phyloP scores from a whole-genome alignment of 2,888 invertebrate genomes.

The Physocephala rufipes region DNA sequence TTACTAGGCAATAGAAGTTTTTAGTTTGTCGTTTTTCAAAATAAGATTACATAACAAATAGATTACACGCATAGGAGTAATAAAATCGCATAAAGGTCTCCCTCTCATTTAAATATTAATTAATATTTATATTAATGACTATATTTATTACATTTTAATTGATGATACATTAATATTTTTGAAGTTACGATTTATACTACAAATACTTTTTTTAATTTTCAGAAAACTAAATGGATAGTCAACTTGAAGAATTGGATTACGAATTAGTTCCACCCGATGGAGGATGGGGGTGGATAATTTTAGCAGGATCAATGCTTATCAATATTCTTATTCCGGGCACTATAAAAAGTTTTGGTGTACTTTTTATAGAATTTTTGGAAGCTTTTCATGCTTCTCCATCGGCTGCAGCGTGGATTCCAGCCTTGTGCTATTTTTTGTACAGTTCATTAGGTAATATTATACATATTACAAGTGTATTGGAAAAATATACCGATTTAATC shows the following conservation, averaged over 20 bases:
- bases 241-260: slow-evolving; percentile 68
- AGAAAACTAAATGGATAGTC: slow-evolving; percentile 55
- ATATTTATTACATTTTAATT: no score
- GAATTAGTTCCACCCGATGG: slow-evolving; percentile 84
- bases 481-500: slow-evolving; percentile 23
- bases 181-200: no score
- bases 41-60: no score
- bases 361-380: slow-evolving; percentile 83
- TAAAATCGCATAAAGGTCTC: no score
- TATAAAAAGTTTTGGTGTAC: slow-evolving; percentile 87
- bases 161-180: no score
- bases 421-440: slow-evolving; percentile 86
- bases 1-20: no score
- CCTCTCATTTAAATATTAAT: no score
- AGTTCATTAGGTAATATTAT: slow-evolving; percentile 86
- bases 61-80: no score
- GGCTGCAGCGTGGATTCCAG: slow-evolving; percentile 85
- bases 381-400: slow-evolving; percentile 79
- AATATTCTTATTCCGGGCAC: slow-evolving; percentile 88
- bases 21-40: no score
- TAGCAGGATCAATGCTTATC: slow-evolving; percentile 79
- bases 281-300: slow-evolving; percentile 85
- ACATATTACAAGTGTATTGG: background rate
- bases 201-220: slow-evolving; percentile 31
- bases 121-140: no score